Evolutionary conservation across 2,888 invertebrate species (phyloP), one percentile per base, ranked within the genome.

Genomic region (Pyrrhosoma nymphula): DNA sequence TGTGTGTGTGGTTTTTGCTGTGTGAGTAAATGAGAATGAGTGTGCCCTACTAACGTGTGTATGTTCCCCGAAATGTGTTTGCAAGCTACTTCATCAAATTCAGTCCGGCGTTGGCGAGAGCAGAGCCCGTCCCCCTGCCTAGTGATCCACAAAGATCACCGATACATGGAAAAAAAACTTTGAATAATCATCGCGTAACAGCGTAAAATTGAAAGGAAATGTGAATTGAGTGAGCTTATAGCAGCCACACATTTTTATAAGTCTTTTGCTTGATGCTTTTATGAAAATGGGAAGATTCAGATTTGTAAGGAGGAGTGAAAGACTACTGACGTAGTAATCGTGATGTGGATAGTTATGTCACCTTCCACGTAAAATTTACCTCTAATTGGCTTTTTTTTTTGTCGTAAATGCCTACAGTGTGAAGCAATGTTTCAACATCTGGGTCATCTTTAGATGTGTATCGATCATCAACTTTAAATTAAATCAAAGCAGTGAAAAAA

Each of bases 41-140:
- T 55, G 93, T 93, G 10, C 47, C 69, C n/a, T 47, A 69, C 93
- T 93, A 47, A 47, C 75, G 93, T 0, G 75, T 75, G 93, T 16
- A 26, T 63, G 91, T 35, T 91, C 91, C 20, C 16, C 35, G 56
- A 91, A 56, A 60, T 75, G 93, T 93, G 93, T 93, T 93, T 47
- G 93, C 93, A 93, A 93, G 93, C 93, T 93, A 93, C 93, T 93
- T 93, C 93, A 93, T 93, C 93, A 93, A 93, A 93, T 93, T 93
- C 93, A 93, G 93, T 93, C 93, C 69, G 93, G 93, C 93, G 75
- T 93, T 93, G 75, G 93, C 47, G 69, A 69, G 93, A 89, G 89
- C 56, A 56, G 75, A 93, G 69, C 69, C 93, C 93, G 93, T 93
- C 93, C 93, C 93, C 93, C 93, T 93, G 93, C 93, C 93, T 69